Percentiles rank a stretch among this genome's conserved stretches.
Evolutionary conservation across 2,888 invertebrate genomes (phyloP).

Genomic region (Brachynemurus nebulosus): DNA sequence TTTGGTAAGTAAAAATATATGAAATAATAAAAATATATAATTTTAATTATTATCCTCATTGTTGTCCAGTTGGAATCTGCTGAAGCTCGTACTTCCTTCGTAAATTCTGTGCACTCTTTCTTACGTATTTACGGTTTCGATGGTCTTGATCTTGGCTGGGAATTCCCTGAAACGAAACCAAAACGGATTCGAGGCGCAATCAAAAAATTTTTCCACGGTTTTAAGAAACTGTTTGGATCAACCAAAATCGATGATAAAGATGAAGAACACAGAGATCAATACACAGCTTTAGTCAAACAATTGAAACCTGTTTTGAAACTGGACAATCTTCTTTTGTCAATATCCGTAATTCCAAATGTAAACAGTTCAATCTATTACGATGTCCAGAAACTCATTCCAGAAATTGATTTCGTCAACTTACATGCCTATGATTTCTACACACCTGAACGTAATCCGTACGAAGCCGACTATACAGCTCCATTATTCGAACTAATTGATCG

Average conservation of each 20-base stretch:
- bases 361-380: constrained; percentile 64
- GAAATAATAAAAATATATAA: neutral
- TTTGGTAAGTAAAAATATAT: constrained; percentile 44
- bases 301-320: constrained; percentile 55
- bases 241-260: constrained; percentile 65
- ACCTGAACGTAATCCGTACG: constrained; percentile 59
- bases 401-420: constrained; percentile 67
- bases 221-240: constrained; percentile 56
- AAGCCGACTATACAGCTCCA: constrained; percentile 64
- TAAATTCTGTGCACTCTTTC: constrained; percentile 57
- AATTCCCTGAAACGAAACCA: constrained; percentile 64
- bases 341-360: constrained; percentile 63
- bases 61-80: constrained; percentile 50
- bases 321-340: constrained; percentile 49
- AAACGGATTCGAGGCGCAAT: constrained; percentile 58
- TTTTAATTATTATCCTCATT: neutral
- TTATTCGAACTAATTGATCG: constrained; percentile 59
- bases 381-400: constrained; percentile 55
- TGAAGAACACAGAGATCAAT: constrained; percentile 68
- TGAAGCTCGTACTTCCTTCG: constrained; percentile 58
- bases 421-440: constrained; percentile 68
- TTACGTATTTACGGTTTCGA: constrained; percentile 71
- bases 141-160: constrained; percentile 77
- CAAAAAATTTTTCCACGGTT: constrained; percentile 55
- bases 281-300: constrained; percentile 61